Conservation (phyloP, 2,888 invertebrate species). For the Plagodis pulveraria region DNA sequence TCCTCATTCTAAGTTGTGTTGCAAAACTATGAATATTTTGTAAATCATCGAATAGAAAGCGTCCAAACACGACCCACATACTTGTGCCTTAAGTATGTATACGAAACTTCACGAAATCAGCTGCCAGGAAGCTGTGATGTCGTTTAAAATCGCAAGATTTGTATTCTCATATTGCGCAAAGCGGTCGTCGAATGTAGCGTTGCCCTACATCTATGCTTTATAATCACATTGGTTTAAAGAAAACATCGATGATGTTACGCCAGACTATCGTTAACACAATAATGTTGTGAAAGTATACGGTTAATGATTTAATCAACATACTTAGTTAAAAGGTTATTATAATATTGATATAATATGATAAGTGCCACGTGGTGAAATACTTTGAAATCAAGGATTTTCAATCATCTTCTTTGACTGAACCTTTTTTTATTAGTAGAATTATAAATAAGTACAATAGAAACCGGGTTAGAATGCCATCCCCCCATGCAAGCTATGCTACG, state of each 20-base stretch:
- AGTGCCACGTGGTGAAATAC: too few species aligned
- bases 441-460: too few species aligned
- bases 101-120: constrained; percentile 57
- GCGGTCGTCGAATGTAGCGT: constrained; percentile 26
- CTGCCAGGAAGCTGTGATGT: constrained; percentile 55
- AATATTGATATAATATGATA: background rate
- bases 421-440: too few species aligned
- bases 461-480: too few species aligned
- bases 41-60: constrained; percentile 56
- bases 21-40: constrained; percentile 45
- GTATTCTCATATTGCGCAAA: constrained; percentile 51
- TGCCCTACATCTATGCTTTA: constrained; percentile 31
- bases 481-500: too few species aligned
- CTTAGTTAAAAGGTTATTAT: background rate
- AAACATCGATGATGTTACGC: background rate
- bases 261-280: constrained; percentile 7
- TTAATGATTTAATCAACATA: background rate
- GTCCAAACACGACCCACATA: constrained; percentile 24
- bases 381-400: too few species aligned
- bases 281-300: constrained; percentile 2
- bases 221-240: constrained; percentile 19
- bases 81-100: constrained; percentile 21
- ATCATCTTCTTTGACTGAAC: too few species aligned
- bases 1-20: constrained; percentile 46
- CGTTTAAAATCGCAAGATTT: constrained; percentile 51